phyloP scores from a whole-genome alignment of 2,797 vertebrate species.

The Percopsis omiscomaycus region DNA sequence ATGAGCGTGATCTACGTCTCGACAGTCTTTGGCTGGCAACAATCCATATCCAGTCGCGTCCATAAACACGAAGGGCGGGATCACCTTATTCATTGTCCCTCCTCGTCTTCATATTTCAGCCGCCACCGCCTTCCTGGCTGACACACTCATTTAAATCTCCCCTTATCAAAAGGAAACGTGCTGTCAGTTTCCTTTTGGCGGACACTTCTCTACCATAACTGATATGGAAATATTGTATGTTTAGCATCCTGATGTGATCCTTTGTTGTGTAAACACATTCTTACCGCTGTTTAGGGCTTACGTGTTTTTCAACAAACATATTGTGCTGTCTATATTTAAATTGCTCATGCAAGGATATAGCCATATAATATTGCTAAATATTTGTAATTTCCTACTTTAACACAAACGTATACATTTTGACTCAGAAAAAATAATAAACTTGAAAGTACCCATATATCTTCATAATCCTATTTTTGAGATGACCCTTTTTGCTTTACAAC shows the following conservation, averaged over 20 bases:
- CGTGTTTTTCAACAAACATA: constrained; percentile 43
- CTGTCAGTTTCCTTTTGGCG: constrained; percentile 16
- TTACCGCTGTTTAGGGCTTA: constrained; percentile 31
- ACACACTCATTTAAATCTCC: constrained; percentile 1
- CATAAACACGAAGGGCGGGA: constrained; percentile 8
- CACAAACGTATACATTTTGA: constrained; percentile 39
- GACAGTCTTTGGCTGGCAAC: constrained; percentile 25
- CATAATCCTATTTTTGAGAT: constrained; percentile 26
- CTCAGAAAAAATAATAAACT: constrained; percentile 32
- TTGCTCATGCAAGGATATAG: constrained; percentile 73
- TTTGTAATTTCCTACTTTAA: constrained; percentile 55
- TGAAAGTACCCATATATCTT: constrained; percentile 28
- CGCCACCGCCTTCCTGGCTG: constrained; percentile 32
- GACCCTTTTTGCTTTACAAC: constrained; percentile 23
- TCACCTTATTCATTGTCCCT: not conserved
- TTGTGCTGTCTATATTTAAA: constrained; percentile 54
- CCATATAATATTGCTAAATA: constrained; percentile 67
- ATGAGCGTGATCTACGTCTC: constrained; percentile 23
- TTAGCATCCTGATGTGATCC: constrained; percentile 35
- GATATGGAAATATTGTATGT: constrained; percentile 40
- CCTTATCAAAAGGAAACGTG: constrained; percentile 28
- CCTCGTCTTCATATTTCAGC: constrained; percentile 13
- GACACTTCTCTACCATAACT: constrained; percentile 11
- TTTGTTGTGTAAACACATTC: constrained; percentile 58
- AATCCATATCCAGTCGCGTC: constrained; percentile 1